Percentiles rank a stretch among this genome's conserved stretches.
Conservation (phyloP, 2,888 invertebrate genomes). For the Drosophila parthenogenetica region DNA sequence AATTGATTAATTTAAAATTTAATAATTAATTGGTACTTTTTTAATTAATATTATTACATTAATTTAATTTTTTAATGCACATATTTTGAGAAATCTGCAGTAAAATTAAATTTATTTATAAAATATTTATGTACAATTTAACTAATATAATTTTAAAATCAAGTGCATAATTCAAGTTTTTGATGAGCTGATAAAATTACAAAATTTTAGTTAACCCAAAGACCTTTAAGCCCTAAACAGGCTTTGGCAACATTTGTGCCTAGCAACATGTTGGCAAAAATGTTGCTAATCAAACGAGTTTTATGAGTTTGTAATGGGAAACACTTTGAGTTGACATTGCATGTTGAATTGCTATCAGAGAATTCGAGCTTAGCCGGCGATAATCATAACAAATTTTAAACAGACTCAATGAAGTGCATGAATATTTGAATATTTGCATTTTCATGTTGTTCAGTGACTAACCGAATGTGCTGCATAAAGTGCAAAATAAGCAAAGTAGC, state of each 20-base stretch:
- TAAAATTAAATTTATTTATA: too few species aligned
- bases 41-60: too few species aligned
- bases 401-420: slow-evolving; percentile 68
- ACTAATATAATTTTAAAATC: too few species aligned
- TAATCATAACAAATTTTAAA: slow-evolving; percentile 38
- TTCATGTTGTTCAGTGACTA: slow-evolving; percentile 17
- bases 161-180: too few species aligned
- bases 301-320: slow-evolving; percentile 11
- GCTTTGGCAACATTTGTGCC: slow-evolving; percentile 35
- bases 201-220: too few species aligned
- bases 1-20: too few species aligned
- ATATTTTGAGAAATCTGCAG: too few species aligned
- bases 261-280: slow-evolving; percentile 27
- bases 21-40: too few species aligned
- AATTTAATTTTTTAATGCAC: too few species aligned
- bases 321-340: slow-evolving; percentile 25
- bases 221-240: too few species aligned
- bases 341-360: slow-evolving; percentile 22
- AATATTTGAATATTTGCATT: slow-evolving; percentile 47
- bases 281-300: slow-evolving; percentile 28
- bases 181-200: too few species aligned
- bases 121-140: too few species aligned
- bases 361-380: slow-evolving; percentile 8
- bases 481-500: slow-evolving; percentile 69
- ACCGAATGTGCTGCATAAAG: slow-evolving; percentile 49